phyloP scores from a whole-genome alignment of 1,140 invertebrate species.

The Branchinecta lynchi region DNA sequence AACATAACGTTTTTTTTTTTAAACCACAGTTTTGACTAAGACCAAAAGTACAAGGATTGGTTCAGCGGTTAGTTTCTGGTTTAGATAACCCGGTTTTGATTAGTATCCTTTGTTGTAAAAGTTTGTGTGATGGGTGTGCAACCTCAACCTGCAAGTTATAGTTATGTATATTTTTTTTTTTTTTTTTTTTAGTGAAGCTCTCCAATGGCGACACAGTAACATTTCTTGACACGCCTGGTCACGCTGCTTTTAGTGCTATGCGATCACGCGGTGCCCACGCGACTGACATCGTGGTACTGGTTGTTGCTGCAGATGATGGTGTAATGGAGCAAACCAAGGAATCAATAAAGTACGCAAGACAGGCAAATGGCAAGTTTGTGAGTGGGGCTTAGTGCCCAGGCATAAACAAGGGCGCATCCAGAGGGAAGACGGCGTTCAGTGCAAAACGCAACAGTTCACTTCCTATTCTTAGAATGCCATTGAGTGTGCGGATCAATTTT shows the following conservation, averaged over 20 bases:
- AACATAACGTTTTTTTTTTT: too few species aligned
- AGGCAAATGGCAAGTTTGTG: constrained; percentile 42
- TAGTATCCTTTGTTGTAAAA: too few species aligned
- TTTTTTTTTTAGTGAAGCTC: constrained; percentile 41
- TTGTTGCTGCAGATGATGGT: constrained; percentile 96
- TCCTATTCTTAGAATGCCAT: too few species aligned
- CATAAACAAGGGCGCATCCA: too few species aligned
- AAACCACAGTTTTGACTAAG: too few species aligned
- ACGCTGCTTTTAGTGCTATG: constrained; percentile 90
- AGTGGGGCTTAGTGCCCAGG: background rate
- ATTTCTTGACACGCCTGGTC: constrained; percentile 98
- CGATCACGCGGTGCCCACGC: constrained; percentile 70
- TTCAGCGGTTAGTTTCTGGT: too few species aligned
- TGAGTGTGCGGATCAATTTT: too few species aligned
- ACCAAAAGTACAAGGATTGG: too few species aligned
- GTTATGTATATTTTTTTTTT: constrained; percentile 8
- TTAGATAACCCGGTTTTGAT: too few species aligned
- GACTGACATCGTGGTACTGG: constrained; percentile 90
- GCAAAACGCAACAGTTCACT: too few species aligned
- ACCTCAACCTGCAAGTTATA: background rate
- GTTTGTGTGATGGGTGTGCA: too few species aligned
- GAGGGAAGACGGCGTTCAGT: too few species aligned
- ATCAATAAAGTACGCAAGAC: constrained; percentile 56
- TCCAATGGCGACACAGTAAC: constrained; percentile 57
- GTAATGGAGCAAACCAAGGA: constrained; percentile 93